Percentiles rank a stretch among this genome's conserved stretches.
Conservation (phyloP, 2,113 vertebrate species). For the Lamprologus speciosus region DNA sequence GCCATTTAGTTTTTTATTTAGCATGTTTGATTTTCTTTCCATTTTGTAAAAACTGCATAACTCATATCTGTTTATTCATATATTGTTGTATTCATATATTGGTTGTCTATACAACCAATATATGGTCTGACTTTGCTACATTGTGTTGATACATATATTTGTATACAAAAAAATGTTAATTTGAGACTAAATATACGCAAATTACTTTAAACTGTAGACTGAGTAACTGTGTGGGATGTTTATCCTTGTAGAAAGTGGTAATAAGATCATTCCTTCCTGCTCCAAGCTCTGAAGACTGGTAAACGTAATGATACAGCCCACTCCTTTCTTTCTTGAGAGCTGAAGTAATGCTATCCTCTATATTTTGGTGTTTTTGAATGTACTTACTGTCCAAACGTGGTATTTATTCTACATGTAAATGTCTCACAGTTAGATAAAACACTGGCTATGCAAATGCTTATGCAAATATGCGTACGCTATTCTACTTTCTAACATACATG, state of each 20-base stretch:
- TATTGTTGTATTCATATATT: neutral
- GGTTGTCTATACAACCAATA: neutral
- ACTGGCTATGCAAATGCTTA: slow-evolving; percentile 36
- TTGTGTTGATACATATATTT: slow-evolving; percentile 15
- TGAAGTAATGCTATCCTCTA: slow-evolving; percentile 51
- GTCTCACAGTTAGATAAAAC: slow-evolving; percentile 1
- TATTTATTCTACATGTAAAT: slow-evolving; percentile 38
- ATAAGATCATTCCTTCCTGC: slow-evolving; percentile 68
- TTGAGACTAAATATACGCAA: slow-evolving; percentile 57
- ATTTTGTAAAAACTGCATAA: neutral
- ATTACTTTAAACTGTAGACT: slow-evolving; percentile 59
- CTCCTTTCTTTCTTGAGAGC: slow-evolving; percentile 41
- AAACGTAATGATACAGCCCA: slow-evolving; percentile 61
- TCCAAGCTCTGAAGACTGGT: slow-evolving; percentile 55
- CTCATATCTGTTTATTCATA: neutral
- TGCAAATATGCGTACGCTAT: slow-evolving; percentile 20
- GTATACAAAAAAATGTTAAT: slow-evolving; percentile 40
- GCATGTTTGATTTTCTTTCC: neutral
- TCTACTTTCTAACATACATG: slow-evolving; percentile 3
- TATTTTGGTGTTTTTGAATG: slow-evolving; percentile 36
- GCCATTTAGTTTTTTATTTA: neutral
- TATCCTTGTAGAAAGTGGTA: slow-evolving; percentile 65
- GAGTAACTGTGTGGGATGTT: slow-evolving; percentile 63
- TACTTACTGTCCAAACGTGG: slow-evolving; percentile 41
- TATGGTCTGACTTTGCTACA: slow-evolving; percentile 8